Evolutionary conservation across 2,797 vertebrate genomes (phyloP), one percentile per base, ranked within the genome.

Genomic region (Paedocypris micromegethes): DNA sequence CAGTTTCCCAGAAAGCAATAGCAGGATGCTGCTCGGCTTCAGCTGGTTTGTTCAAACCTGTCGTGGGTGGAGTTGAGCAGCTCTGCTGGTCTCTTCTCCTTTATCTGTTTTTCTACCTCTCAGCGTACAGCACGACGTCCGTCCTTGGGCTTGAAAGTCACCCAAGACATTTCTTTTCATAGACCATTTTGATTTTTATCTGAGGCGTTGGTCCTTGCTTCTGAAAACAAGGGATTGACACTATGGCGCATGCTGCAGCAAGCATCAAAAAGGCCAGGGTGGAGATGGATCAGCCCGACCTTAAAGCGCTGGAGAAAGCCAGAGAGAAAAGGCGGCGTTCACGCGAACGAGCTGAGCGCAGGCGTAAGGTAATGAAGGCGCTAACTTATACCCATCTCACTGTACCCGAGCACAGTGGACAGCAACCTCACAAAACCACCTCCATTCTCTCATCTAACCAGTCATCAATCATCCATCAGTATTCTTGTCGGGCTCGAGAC

Each of bases 191-290:
- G 39, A 6, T 49, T 54, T 46, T 45, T 39, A 52, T 57, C 63
- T 56, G 8, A 6, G 68, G 52, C 42, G 23, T 52, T 23, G 62
- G 50, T 72, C 42, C 3, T 9, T n/a, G 64, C 3, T 0, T 40
- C 42, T 42, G 74, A 61, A 63, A 70, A 42, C 53, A 8, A 50
- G 5, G 64, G 7, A 57, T 81, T 5, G 57, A 75, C 72, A 61
- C 65, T 79, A 98, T 98, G 95, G 96, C 96, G 88, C 96, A 98
- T 1, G 96, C 95, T 0, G 96, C 96, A 0, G 92, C 96, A 79
- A 94, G 94, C 78, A 92, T 98, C 83, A 98, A 98, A 89, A 98
- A 98, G 92, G 93, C 94, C 86, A 86, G 96, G 54, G 81, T 82
- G 40, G 88, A 89, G 85, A 86, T 89, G 85, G 91, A 93, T 78